These are phyloP conservation scores for Catocala sponsa DNA, from an alignment of 2,888 invertebrate species.

Conservation along the genomic window DNA sequence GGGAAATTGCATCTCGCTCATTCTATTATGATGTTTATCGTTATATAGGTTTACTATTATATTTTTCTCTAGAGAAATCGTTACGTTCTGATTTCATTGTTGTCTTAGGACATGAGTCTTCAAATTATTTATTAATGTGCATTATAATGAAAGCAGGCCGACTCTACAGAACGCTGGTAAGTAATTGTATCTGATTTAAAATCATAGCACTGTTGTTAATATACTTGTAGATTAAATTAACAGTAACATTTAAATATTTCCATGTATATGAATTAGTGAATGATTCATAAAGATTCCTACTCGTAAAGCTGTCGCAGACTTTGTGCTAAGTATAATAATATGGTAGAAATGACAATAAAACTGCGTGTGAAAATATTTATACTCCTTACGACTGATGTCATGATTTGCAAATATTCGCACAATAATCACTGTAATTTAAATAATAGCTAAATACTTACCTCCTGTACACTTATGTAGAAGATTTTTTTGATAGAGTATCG, in stretches of 20 bases:
- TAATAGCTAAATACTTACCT: too few relatives aligned
- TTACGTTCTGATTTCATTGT: conserved; percentile 65
- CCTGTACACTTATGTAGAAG: too few relatives aligned
- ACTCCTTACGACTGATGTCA: conserved; percentile 16
- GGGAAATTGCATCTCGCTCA: conserved; percentile 76
- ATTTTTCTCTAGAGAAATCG: conserved; percentile 76
- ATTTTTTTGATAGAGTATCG: too few relatives aligned
- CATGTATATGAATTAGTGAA: background rate
- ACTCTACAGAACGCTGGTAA: conserved; percentile 29
- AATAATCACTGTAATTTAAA: too few relatives aligned
- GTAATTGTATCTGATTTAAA: background rate
- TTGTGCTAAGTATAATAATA: conserved; percentile 9
- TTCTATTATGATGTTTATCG: conserved; percentile 69
- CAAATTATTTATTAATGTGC: conserved; percentile 32
- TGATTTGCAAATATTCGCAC: conserved; percentile 3
- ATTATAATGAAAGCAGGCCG: conserved; percentile 26
- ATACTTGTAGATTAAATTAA: background rate
- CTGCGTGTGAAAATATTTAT: conserved; percentile 35
- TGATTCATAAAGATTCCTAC: conserved; percentile 19
- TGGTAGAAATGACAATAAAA: conserved; percentile 30
- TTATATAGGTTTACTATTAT: conserved; percentile 63
- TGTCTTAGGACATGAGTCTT: conserved; percentile 46
- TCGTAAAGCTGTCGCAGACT: conserved; percentile 6
- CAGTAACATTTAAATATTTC: background rate
- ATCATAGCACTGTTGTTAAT: background rate